A percentile compares a stretch with the other conserved stretches of the same genome.
phyloP scores from a whole-genome alignment of 2,797 vertebrate species.

The Mormyrus hasselquistii region DNA sequence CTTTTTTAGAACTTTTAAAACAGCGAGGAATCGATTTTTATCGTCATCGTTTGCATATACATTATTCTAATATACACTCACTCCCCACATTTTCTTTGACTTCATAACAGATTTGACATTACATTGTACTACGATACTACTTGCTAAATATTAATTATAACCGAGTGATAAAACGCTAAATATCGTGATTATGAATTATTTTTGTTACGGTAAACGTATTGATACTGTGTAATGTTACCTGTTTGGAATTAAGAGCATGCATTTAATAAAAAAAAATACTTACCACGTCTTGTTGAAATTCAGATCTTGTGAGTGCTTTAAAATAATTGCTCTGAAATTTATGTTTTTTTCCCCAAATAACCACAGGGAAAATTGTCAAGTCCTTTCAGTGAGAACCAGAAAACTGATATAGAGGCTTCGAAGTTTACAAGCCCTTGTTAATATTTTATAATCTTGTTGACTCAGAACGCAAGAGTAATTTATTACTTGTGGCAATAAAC shows the following conservation, averaged over 20 bases:
- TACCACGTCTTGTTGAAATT: neutral
- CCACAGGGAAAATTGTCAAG: neutral
- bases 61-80: neutral
- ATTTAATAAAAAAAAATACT: neutral
- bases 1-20: neutral
- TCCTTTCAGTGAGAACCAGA: neutral
- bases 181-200: neutral
- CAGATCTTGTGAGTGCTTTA: neutral
- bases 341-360: neutral
- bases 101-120: neutral
- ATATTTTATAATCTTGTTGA: constrained; percentile 17
- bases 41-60: neutral
- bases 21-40: neutral
- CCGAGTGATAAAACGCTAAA: neutral
- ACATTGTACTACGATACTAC: neutral
- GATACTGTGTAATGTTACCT: neutral
- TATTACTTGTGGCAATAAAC: neutral
- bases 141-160: neutral
- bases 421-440: constrained; percentile 3
- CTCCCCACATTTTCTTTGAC: neutral
- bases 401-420: neutral
- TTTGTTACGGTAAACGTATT: neutral
- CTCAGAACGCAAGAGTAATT: constrained; percentile 1
- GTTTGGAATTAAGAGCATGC: neutral
- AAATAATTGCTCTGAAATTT: neutral